Evolutionary conservation across 2,888 invertebrate genomes (phyloP).

Genomic region (Piscicola geometra): DNA sequence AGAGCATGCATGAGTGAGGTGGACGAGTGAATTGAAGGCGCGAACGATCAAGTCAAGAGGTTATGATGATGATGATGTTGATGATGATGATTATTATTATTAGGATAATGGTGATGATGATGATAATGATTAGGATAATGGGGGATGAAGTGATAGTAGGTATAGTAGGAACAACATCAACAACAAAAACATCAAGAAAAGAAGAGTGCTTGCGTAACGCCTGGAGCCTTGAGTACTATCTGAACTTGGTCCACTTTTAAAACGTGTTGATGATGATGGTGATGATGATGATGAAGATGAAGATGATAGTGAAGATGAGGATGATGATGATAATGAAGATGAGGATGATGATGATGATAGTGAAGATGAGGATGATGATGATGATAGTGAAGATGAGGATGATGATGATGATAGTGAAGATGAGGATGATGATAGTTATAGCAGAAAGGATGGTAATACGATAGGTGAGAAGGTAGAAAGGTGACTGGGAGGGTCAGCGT

Average conservation of each 20-base stretch:
- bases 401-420: not conserved
- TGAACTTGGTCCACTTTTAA: not conserved
- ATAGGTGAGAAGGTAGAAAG: not conserved
- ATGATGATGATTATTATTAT: too few species aligned
- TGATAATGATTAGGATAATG: too few species aligned
- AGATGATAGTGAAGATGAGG: constrained; percentile 6
- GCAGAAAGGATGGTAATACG: not conserved
- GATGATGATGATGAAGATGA: not conserved
- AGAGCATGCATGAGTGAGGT: too few species aligned
- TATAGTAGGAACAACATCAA: not conserved
- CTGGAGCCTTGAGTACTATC: not conserved
- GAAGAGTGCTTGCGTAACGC: not conserved
- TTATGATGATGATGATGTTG: too few species aligned
- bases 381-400: not conserved
- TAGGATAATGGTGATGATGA: too few species aligned
- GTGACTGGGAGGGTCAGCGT: not conserved
- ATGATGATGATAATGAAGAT: not conserved
- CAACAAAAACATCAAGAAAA: too few species aligned
- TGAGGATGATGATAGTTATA: not conserved
- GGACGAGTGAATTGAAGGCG: too few species aligned
- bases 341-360: not conserved
- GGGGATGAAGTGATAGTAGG: too few species aligned
- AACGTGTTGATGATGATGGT: not conserved
- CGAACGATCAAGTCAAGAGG: too few species aligned
- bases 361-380: not conserved